Evolutionary conservation across 2,113 vertebrate species (phyloP).

Genomic region (Hippocampus comes): DNA sequence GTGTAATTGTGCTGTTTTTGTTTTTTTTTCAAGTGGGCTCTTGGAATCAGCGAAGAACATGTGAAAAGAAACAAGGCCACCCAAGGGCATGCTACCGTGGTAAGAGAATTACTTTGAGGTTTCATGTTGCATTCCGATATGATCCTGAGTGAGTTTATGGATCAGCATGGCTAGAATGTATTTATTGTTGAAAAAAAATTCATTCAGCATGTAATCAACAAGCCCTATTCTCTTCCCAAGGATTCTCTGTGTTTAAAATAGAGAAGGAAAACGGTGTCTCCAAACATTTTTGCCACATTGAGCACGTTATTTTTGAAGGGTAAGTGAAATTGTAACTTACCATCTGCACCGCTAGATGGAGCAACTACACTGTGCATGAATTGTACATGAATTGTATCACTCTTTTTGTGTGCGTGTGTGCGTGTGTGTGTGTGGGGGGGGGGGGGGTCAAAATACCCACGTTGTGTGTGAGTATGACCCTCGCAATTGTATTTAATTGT

Average conservation of each 20-base stretch:
- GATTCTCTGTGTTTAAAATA: neutral
- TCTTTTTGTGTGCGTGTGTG: too few relatives aligned
- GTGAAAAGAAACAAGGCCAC: neutral
- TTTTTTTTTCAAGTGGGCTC: neutral
- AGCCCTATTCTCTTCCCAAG: neutral
- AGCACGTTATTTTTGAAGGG: neutral
- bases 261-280: neutral
- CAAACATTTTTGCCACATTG: neutral
- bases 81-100: neutral
- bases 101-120: constrained; percentile 2
- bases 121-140: constrained; percentile 20
- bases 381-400: too few relatives aligned
- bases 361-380: neutral
- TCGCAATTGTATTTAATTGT: neutral
- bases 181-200: too few relatives aligned
- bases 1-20: neutral
- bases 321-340: neutral
- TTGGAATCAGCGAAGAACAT: neutral
- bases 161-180: too few relatives aligned
- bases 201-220: too few relatives aligned
- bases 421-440: too few relatives aligned
- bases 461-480: too few relatives aligned
- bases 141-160: neutral
- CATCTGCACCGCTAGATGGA: neutral
- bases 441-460: too few relatives aligned